phyloP scores from a whole-genome alignment of 2,113 vertebrate species.

The Puntigrus tetrazona region DNA sequence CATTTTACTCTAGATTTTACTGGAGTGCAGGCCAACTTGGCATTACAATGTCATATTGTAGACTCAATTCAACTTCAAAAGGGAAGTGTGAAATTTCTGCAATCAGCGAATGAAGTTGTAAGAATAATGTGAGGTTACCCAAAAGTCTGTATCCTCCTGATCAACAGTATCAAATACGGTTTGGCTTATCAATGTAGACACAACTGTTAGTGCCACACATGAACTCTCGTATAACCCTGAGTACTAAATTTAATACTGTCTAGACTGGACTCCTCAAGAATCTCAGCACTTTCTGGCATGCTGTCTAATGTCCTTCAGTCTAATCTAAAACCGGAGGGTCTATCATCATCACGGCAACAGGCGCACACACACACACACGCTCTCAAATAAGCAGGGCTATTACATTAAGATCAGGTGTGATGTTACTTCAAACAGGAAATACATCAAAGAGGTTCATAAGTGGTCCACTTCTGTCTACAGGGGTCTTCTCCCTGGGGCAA shows the following conservation, averaged over 20 bases:
- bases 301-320: conserved; percentile 16
- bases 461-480: conserved; percentile 13
- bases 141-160: not conserved
- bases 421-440: conserved; percentile 41
- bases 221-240: not conserved
- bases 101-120: not conserved
- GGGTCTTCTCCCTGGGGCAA: conserved; percentile 24
- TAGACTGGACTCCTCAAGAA: not conserved
- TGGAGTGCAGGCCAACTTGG: not conserved
- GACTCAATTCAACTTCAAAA: not conserved
- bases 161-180: not conserved
- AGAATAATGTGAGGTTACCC: not conserved
- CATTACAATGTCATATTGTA: not conserved
- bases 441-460: conserved; percentile 32
- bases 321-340: conserved; percentile 15
- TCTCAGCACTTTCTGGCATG: conserved; percentile 21
- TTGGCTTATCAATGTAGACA: not conserved
- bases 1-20: not conserved
- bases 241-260: conserved; percentile 20
- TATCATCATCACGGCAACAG: not conserved
- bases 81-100: not conserved
- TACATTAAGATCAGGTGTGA: conserved; percentile 33
- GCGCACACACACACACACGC: not conserved
- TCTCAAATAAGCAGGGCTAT: not conserved
- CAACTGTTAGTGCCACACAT: not conserved